Conservation (phyloP, 1,140 invertebrate genomes). For the Papilio polyxenes region DNA sequence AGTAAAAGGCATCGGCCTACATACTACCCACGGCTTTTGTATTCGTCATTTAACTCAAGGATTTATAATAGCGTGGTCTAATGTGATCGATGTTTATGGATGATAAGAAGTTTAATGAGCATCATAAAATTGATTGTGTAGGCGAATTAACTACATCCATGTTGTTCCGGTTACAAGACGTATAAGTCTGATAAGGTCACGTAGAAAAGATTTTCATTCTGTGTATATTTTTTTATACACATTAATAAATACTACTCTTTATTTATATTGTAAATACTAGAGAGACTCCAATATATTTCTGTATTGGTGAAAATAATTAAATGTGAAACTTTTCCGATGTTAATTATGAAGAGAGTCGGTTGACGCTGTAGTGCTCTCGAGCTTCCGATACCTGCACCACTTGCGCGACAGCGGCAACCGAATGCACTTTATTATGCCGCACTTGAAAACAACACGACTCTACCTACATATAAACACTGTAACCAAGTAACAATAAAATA, state of each 20-base stretch:
- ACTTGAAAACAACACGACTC: conserved; percentile 26
- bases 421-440: conserved; percentile 34
- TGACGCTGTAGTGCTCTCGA: conserved; percentile 45
- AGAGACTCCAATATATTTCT: background rate
- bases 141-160: background rate
- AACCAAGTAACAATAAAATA: background rate
- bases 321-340: conserved; percentile 24
- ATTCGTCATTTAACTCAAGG: conserved; percentile 19
- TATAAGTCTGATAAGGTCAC: too few relatives aligned
- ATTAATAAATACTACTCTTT: too few relatives aligned
- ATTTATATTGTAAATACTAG: too few relatives aligned
- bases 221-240: background rate
- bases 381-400: conserved; percentile 45
- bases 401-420: conserved; percentile 27
- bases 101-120: background rate
- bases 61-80: background rate
- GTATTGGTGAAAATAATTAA: conserved; percentile 19
- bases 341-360: conserved; percentile 1
- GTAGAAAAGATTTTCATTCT: too few relatives aligned
- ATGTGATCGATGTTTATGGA: conserved; percentile 1
- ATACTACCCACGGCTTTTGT: conserved; percentile 1
- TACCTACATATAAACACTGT: background rate
- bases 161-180: background rate
- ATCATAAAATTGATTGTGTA: background rate
- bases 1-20: conserved; percentile 19